Evolutionary conservation across 2,797 vertebrate species (phyloP).

Genomic region (Australoheros facetus): DNA sequence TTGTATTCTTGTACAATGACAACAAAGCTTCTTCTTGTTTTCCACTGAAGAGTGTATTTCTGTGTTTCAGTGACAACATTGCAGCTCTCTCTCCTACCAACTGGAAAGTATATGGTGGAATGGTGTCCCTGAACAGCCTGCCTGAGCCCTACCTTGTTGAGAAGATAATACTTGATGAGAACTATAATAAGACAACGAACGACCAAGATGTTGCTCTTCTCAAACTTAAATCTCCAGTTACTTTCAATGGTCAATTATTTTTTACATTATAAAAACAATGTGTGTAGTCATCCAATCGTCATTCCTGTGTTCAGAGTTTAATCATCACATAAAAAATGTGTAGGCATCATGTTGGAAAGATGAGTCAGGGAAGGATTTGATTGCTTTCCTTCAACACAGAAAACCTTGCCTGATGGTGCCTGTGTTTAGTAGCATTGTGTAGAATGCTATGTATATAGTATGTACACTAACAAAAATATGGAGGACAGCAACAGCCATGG

Average conservation of each 20-base stretch:
- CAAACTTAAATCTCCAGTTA: constrained; percentile 74
- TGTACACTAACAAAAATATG: background rate
- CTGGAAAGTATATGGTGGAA: constrained; percentile 86
- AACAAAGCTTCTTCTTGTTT: background rate
- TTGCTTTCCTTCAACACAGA: background rate
- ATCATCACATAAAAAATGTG: background rate
- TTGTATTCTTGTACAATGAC: no score
- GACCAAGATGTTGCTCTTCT: constrained; percentile 89
- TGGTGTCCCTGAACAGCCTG: constrained; percentile 73
- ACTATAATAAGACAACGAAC: constrained; percentile 79
- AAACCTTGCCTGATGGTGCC: background rate
- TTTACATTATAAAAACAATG: background rate
- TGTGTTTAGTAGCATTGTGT: background rate
- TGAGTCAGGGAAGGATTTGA: background rate
- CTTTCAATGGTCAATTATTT: constrained; percentile 67
- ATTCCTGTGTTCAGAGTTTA: background rate
- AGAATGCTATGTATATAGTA: background rate
- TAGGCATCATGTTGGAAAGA: background rate
- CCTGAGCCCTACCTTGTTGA: constrained; percentile 69
- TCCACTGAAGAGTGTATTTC: background rate
- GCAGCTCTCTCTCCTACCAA: constrained; percentile 48
- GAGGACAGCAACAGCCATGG: background rate
- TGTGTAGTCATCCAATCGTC: background rate
- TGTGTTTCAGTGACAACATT: background rate
- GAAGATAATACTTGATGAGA: constrained; percentile 84